Evolutionary conservation across 2,888 invertebrate genomes (phyloP).

Genomic region (Leuctra nigra): DNA sequence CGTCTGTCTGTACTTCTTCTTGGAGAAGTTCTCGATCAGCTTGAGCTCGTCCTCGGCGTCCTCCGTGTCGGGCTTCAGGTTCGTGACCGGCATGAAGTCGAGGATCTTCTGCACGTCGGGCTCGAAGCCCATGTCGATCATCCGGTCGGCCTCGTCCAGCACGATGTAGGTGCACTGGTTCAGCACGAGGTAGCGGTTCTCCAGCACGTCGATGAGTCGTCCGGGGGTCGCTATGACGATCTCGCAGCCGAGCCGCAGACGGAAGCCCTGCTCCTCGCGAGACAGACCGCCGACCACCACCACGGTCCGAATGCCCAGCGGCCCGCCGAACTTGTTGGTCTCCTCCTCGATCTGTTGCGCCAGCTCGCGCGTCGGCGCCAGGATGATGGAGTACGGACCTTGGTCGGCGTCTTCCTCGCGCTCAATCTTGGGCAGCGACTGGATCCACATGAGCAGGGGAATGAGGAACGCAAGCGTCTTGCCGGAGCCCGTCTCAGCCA

Average conservation of each 20-base stretch:
- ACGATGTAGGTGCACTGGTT: constrained; percentile 98
- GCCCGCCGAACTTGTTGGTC: constrained; percentile 93
- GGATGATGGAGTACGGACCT: constrained; percentile 91
- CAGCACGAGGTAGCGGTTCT: constrained; percentile 94
- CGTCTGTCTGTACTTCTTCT: constrained; percentile 97
- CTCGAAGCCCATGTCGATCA: constrained; percentile 99
- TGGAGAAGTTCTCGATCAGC: constrained; percentile 89
- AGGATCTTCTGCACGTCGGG: constrained; percentile 96
- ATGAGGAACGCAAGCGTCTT: constrained; percentile 98
- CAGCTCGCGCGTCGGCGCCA: constrained; percentile 98
- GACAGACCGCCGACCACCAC: constrained; percentile 98
- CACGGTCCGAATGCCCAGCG: constrained; percentile 86
- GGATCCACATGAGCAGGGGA: constrained; percentile 96
- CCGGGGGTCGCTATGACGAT: constrained; percentile 99
- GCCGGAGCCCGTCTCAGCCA: constrained; percentile 98
- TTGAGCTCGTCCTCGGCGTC: constrained; percentile 94
- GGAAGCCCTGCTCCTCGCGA: constrained; percentile 97
- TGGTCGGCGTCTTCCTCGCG: constrained; percentile 84
- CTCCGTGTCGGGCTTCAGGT: constrained; percentile 95
- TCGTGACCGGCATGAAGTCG: constrained; percentile 96
- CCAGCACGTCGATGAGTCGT: constrained; percentile 96
- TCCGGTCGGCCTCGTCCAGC: constrained; percentile 93
- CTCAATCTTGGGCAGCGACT: constrained; percentile 92
- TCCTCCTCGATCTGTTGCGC: constrained; percentile 99
- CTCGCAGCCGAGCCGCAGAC: constrained; percentile 94